These are phyloP conservation scores for Drosophila prostipennis DNA, from an alignment of 2,888 invertebrate species.

Conservation along the genomic window DNA sequence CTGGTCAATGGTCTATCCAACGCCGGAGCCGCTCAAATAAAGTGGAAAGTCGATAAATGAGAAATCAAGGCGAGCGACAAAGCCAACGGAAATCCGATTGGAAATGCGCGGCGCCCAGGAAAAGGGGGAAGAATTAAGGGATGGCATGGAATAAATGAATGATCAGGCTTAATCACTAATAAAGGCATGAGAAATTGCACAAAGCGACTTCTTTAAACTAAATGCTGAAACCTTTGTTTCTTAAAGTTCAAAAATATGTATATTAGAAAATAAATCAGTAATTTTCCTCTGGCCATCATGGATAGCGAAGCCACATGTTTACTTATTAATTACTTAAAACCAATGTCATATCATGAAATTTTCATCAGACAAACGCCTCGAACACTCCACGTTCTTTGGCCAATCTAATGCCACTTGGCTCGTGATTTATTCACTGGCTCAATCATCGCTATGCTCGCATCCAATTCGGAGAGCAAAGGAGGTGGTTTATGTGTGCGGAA, in stretches of 20 bases:
- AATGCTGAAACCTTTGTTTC: too few species aligned
- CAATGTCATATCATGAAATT: slow-evolving; percentile 4
- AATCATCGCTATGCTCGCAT: slow-evolving; percentile 28
- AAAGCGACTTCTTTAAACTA: background rate
- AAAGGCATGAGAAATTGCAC: background rate
- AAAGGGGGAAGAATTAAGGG: slow-evolving; percentile 2
- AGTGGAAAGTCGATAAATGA: slow-evolving; percentile 46
- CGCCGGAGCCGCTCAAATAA: slow-evolving; percentile 38
- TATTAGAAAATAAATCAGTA: too few species aligned
- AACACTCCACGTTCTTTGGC: slow-evolving; percentile 4
- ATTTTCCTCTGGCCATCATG: too few species aligned
- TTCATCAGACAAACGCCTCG: slow-evolving; percentile 22
- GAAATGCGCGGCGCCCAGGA: slow-evolving; percentile 43
- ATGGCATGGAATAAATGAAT: background rate
- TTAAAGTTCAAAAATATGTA: too few species aligned
- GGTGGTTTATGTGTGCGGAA: slow-evolving; percentile 25
- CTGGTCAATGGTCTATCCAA: slow-evolving; percentile 41
- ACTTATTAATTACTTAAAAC: background rate
- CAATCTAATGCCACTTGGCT: slow-evolving; percentile 21
- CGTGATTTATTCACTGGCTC: slow-evolving; percentile 38
- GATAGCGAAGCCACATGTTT: too few species aligned
- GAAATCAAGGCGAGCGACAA: slow-evolving; percentile 31
- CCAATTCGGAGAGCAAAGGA: slow-evolving; percentile 9
- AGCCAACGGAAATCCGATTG: slow-evolving; percentile 65
- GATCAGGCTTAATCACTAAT: slow-evolving; percentile 4